A percentile compares a stretch with the other conserved stretches of the same genome.
These are phyloP conservation scores for Ambastaia sidthimunki DNA, from an alignment of 2,797 vertebrate species.

Conservation along the genomic window DNA sequence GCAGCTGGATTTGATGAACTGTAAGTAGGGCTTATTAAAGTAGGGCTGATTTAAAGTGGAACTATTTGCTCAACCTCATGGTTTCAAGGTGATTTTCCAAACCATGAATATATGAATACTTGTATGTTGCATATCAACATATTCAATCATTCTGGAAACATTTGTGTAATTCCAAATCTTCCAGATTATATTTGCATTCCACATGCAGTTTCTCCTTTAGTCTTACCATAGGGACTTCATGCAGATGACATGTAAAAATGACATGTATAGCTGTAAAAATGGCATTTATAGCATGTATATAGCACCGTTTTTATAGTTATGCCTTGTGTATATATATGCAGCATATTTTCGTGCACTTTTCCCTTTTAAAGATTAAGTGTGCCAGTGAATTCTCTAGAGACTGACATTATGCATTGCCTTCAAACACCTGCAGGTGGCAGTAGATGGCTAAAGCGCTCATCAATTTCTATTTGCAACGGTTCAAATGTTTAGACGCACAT, in stretches of 20 bases:
- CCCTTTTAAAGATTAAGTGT: neutral
- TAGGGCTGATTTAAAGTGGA: neutral
- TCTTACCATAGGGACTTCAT: neutral
- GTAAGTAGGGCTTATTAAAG: neutral
- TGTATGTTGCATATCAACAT: neutral
- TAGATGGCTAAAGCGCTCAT: neutral
- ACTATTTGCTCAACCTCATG: neutral
- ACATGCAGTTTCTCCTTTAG: neutral
- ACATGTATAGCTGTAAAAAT: neutral
- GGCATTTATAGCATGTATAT: neutral
- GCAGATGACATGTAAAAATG: neutral
- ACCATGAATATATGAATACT: neutral
- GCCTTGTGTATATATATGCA: neutral
- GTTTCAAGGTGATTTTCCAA: neutral
- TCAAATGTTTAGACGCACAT: conserved; percentile 15
- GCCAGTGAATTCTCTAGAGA: neutral
- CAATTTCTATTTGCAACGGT: neutral
- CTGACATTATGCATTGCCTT: neutral
- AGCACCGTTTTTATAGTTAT: neutral
- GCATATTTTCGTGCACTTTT: neutral
- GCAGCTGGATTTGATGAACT: conserved; percentile 6
- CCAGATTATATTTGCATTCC: conserved; percentile 1
- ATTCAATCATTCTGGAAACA: neutral
- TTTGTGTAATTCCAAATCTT: conserved; percentile 5
- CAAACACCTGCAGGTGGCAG: neutral